Evolutionary conservation across 2,888 invertebrate genomes (phyloP), one percentile per base, ranked within the genome.

Genomic region (Subacronicta megacephala): DNA sequence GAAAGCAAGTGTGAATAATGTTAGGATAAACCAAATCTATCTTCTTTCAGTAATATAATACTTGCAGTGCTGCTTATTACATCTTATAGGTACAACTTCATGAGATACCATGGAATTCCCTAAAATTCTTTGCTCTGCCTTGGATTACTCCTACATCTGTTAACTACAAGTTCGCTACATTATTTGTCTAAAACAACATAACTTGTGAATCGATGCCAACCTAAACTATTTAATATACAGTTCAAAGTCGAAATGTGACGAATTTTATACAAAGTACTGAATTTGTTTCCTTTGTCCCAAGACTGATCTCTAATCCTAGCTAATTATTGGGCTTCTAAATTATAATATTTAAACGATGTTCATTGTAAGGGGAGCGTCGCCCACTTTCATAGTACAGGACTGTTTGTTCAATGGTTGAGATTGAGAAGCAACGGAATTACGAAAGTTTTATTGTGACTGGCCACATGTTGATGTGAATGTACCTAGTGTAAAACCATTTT

Each of bases 221-320:
- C 70, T 72, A 71, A 80, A 70, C 75, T 71, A 68, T 71, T 71
- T 52, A 71, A 75, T 71, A 58, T 43, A 58, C 76, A 71, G 78
- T 78, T 73, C 68, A 73, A 68, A 70, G 58, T 81, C 71, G 58
- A 75, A 78, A 79, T 79, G 74, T 82, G 75, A 81, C 70, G 73
- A 79, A 79, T 82, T 80, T 78, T 76, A 75, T 78, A 75, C 75
- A 73, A 76, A 78, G 77, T 83, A 84, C 77, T 85, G 77, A 82
- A 82, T 85, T 78, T 82, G 81, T 91, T 91, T 91, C 86, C 86
- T 90, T 89, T 85, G 84, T 88, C 84, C 85, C 87, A 92, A 92
- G 92, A 92, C 92, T 93, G 91, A 90, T 88, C 85, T 88, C 83
- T 88, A 80, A 81, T 79, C 77, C 74, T 89, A 83, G 85, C 81